Base-by-base conservation (phyloP, 2,797 vertebrate genomes). In the Chrosomus eos region DNA sequence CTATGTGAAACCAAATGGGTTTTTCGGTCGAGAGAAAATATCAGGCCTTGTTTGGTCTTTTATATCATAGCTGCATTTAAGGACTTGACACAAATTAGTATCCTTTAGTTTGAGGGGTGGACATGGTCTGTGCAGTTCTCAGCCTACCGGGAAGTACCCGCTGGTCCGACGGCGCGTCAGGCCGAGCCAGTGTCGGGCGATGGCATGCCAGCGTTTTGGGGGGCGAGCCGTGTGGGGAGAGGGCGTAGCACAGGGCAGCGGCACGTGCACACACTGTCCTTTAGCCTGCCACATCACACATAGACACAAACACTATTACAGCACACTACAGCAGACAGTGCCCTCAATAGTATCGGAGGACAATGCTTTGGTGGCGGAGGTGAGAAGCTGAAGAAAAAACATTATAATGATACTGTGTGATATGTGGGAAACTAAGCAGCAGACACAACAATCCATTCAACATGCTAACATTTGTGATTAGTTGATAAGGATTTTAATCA, bases 171-270 rank as follows among this genome's bases (percentile, higher is more conserved):
- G 85, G 89, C 95, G 95, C 87, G 95, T 94, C 93, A 94, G 91
- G 90, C 93, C 94, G 84, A 95, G 95, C 95, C 95, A 95, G 92
- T 95, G 95, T 87, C 92, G 94, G 80, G 94, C 95, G 88, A 96
- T 92, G 90, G 92, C 92, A 91, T 95, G 95, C 94, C 95, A 95
- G 90, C 94, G 94, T 89, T 95, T 94, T 86, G 86, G 89, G 79
- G 91, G 93, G 88, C 90, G 93, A 93, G 91, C 92, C 90, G 90
- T 88, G 91, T 90, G 92, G 81, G 91, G 92, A 87, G 88, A 91
- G 89, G 90, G 85, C 85, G 85, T 89, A 62, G 90, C 73, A 73
- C 81, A 43, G 82, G 92, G 84, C 72, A 89, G 88, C 84, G 90
- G 45, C 45, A 48, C 85, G 48, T 90, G 90, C 84, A 72, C 89